Base-by-base conservation (phyloP, 1,140 invertebrate genomes). In the Oryzaephilus surinamensis region DNA sequence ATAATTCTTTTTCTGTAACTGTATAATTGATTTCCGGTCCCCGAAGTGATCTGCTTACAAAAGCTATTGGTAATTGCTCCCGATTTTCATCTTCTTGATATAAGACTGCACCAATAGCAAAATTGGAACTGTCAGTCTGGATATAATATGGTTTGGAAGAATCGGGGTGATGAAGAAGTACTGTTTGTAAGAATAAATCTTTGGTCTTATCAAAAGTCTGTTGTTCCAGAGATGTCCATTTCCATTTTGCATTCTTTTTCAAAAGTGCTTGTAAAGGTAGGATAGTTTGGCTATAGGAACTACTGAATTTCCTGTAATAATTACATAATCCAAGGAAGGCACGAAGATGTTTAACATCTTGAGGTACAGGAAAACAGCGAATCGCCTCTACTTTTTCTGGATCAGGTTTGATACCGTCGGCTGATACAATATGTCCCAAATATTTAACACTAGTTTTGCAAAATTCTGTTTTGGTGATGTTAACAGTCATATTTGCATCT, bases 281-380 rank as follows among this genome's bases (percentile, higher is more conserved):
- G 3, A 52, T 46, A 13, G 8, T 14, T 29, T 41, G 13, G 11
- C 39, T 44, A 43, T 55, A 50, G 35, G 48, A 30, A 1, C 38
- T 24, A 17, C 43, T 38, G 42, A 62, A 65, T 31, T 49, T 36
- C n/a, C 60, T 24, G 38, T 63, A 65, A 50, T 45, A 63, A 36
- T 54, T 54, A 29, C 57, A 54, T 0, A 63, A 19, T 1, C 62
- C 58, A 12, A 64, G 33, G 46, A 62, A 62, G n/a, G 40, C 36
- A 37, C 56, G 51, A 5, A 63, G 33, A 28, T 62, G 48, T 39
- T 56, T 49, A n/a, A 45, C 29, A 29, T 48, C 56, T 19, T 48
- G 48, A 8, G 61, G 60, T 8, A 41, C 17, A 6, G 50, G 48
- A 32, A 58, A 57, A 0, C 56, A 31, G 8, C 31, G 14, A 13